These are phyloP conservation scores for Lanius collurio DNA, from an alignment of 2,113 vertebrate genomes.

Conservation along the genomic window DNA sequence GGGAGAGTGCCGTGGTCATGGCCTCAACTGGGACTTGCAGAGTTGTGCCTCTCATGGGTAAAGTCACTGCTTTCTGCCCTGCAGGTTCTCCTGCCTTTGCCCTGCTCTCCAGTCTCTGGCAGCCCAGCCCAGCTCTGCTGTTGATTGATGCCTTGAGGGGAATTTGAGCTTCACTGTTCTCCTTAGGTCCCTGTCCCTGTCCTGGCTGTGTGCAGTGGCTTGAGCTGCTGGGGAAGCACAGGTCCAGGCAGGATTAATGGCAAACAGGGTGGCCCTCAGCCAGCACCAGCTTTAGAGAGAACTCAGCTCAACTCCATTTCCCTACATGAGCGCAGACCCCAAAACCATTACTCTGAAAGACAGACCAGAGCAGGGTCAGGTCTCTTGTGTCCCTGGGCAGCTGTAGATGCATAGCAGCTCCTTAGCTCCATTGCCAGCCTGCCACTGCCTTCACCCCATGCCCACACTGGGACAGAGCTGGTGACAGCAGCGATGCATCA, in stretches of 20 bases:
- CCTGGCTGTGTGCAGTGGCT: not conserved
- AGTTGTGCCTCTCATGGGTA: not conserved
- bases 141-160: not conserved
- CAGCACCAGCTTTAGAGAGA: not conserved
- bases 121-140: not conserved
- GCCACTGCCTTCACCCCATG: not conserved
- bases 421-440: not conserved
- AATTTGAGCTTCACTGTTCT: not conserved
- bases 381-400: not conserved
- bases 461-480: not conserved
- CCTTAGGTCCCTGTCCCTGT: not conserved
- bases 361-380: not conserved
- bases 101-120: rapidly evolving
- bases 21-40: not conserved
- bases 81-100: not conserved
- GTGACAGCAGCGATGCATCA: not conserved
- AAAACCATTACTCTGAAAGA: not conserved
- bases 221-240: not conserved
- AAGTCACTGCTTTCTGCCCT: not conserved
- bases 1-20: rapidly evolving
- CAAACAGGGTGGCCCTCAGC: rapidly evolving
- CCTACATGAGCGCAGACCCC: not conserved
- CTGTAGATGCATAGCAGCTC: not conserved
- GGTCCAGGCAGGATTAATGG: not conserved
- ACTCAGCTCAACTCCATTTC: not conserved